Evolutionary conservation across 2,888 invertebrate genomes (phyloP).

Genomic region (Cephus pygmeus): DNA sequence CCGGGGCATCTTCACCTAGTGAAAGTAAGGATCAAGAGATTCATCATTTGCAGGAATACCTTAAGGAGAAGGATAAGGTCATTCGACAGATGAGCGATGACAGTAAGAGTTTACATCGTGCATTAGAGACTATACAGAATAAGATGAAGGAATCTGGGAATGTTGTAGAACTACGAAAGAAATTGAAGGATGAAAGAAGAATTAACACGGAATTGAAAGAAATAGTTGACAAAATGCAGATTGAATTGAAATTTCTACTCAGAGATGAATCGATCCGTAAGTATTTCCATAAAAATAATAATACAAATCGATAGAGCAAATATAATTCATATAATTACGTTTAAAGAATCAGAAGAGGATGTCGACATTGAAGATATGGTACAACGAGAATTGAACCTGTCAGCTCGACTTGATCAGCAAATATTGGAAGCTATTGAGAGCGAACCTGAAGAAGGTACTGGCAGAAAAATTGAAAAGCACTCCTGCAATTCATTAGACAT

Average conservation of each 20-base stretch:
- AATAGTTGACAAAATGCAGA: constrained; percentile 58
- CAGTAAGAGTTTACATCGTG: constrained; percentile 69
- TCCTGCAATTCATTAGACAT: constrained; percentile 37
- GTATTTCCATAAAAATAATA: constrained; percentile 12
- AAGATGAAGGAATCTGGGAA: constrained; percentile 71
- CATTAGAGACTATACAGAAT: constrained; percentile 67
- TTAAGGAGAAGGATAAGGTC: constrained; percentile 72
- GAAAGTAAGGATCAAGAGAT: constrained; percentile 68
- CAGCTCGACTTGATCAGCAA: constrained; percentile 71
- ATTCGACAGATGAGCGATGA: constrained; percentile 72
- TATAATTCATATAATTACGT: background rate
- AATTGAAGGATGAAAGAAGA: constrained; percentile 69
- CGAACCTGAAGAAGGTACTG: constrained; percentile 44
- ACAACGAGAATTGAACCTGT: constrained; percentile 71
- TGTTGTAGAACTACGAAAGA: constrained; percentile 71
- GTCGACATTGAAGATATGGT: constrained; percentile 64
- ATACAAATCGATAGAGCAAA: background rate
- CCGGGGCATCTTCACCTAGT: constrained; percentile 47
- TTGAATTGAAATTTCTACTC: constrained; percentile 35
- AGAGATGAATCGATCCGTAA: constrained; percentile 38
- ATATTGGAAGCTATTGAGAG: constrained; percentile 71
- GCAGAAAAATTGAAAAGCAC: constrained; percentile 32
- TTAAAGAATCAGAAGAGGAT: constrained; percentile 40
- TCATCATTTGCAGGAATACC: constrained; percentile 68
- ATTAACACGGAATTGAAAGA: constrained; percentile 61